phyloP scores from a whole-genome alignment of 2,797 vertebrate genomes.

The Nannoperca australis region DNA sequence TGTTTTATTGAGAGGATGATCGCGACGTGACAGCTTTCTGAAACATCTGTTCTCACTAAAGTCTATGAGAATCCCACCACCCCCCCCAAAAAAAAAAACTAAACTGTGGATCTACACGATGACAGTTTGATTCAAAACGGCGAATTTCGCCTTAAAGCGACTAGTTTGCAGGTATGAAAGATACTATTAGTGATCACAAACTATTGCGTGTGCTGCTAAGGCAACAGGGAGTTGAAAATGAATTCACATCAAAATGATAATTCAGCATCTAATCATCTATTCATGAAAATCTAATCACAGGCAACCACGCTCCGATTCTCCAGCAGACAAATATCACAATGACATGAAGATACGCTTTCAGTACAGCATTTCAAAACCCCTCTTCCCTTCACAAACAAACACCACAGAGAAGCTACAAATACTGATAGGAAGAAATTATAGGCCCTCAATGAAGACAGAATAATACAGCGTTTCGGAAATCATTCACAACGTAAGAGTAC shows the following conservation, averaged over 20 bases:
- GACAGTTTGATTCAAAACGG: too few species aligned
- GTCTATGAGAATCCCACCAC: too few species aligned
- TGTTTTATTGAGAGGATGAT: too few species aligned
- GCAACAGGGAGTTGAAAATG: constrained; percentile 40
- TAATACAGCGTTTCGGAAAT: neutral
- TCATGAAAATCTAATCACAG: constrained; percentile 37
- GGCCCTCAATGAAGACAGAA: neutral
- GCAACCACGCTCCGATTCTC: constrained; percentile 12
- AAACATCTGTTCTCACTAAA: too few species aligned
- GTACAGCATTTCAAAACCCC: neutral
- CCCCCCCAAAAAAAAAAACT: too few species aligned
- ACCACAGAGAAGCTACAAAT: neutral
- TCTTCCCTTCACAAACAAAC: neutral
- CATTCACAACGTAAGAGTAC: neutral
- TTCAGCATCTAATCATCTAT: constrained; percentile 12
- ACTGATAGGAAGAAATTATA: neutral
- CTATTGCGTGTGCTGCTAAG: constrained; percentile 46
- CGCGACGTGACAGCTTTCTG: too few species aligned
- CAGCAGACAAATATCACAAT: constrained; percentile 15
- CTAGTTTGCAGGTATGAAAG: neutral
- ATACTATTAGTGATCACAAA: constrained; percentile 22
- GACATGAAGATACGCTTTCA: neutral
- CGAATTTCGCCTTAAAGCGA: too few species aligned
- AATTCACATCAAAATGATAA: constrained; percentile 34
- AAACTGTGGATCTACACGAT: too few species aligned